Conservation (phyloP, 2,113 vertebrate species). For the Cryptotis parvus region DNA sequence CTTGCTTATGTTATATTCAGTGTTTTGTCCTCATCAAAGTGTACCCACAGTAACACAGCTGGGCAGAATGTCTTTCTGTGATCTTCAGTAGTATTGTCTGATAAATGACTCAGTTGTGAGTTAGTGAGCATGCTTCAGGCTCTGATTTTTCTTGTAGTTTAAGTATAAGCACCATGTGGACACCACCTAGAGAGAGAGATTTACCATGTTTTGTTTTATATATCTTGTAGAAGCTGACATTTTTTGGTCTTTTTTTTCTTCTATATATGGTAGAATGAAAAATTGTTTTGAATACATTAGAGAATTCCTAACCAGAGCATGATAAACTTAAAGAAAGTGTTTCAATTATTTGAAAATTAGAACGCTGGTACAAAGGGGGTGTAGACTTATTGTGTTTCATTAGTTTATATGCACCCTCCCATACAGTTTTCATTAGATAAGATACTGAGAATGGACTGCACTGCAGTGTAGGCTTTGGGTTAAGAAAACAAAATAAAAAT, state of each 20-base stretch:
- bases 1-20: neutral
- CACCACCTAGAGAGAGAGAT: slow-evolving; percentile 7
- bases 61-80: slow-evolving; percentile 22
- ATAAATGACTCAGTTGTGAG: slow-evolving; percentile 50
- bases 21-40: slow-evolving; percentile 48
- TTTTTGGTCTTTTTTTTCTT: neutral
- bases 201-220: slow-evolving; percentile 55
- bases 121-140: slow-evolving; percentile 43
- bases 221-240: slow-evolving; percentile 23
- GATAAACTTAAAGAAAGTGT: neutral
- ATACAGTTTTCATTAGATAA: no score
- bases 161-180: slow-evolving; percentile 9
- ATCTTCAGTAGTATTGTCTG: slow-evolving; percentile 2
- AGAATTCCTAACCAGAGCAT: slow-evolving; percentile 21
- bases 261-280: neutral
- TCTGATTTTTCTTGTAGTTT: slow-evolving; percentile 56
- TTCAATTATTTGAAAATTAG: no score
- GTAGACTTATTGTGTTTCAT: no score
- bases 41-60: slow-evolving; percentile 13
- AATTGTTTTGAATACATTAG: neutral
- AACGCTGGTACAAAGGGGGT: no score
- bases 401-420: no score
- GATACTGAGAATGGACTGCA: no score
- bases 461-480: no score
- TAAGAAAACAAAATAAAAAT: no score